Base-by-base conservation (phyloP, 2,113 vertebrate genomes). In the Gadus macrocephalus region DNA sequence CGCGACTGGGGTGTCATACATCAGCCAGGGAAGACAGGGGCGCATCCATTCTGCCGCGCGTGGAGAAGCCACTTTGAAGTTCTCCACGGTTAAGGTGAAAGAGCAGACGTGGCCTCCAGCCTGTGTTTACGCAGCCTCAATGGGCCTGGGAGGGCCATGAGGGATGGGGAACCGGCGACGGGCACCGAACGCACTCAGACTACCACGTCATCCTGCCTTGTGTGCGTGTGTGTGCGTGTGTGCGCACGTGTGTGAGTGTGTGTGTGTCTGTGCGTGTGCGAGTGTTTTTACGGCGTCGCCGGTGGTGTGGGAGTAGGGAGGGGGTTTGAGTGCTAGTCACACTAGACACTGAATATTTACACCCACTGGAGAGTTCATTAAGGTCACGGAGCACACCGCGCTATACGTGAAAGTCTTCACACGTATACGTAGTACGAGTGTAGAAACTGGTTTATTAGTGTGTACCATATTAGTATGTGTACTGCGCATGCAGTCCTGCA, bases 41-140 rank as follows among this genome's bases (percentile, higher is more conserved):
- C 76, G 78, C 86, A 87, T 90, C 86, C 81, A 84, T 92, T 92
- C 85, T 89, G 81, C 82, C 6, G 64, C 62, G 77, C 81, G 75
- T 78, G 78, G 69, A 81, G 77, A 75, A 81, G 85, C 86, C 82
- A 88, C 90, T 91, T 90, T 91, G 89, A 91, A 89, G 89, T 89
- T 83, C 77, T 90, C 86, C 15, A 68, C 76, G 64, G 80, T 62
- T 58, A 81, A 90, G 91, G 90, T 89, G 88, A 91, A 87, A 88
- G 88, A 88, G 83, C 84, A 90, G 86, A 72, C 71, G 66, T 74
- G 84, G 87, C 88, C 86, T 89, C 82, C 79, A 90, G 85, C 90
- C 80, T 79, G 67, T 90, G 87, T 91, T 91, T 89, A 85, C 84
- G 87, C 87, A 88, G 86, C 87, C 76, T 53, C 72, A 71, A 82